These are phyloP conservation scores for Stenolophus ochropezus DNA, from an alignment of 2,888 invertebrate species.

Conservation along the genomic window DNA sequence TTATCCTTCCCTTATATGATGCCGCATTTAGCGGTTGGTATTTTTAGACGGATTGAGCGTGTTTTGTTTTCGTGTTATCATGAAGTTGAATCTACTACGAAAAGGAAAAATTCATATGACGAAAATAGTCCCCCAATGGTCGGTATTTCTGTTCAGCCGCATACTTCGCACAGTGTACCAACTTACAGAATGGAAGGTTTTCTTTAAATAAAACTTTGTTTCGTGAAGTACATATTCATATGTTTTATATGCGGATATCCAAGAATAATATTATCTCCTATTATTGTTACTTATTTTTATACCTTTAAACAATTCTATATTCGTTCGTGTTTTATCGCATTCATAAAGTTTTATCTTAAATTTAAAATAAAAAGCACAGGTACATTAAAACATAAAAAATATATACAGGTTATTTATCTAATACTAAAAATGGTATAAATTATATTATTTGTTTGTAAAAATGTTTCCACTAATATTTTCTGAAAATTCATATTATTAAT, in stretches of 20 bases:
- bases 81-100: constrained; percentile 25
- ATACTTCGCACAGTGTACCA: not conserved
- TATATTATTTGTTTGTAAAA: no score
- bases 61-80: constrained; percentile 41
- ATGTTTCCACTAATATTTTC: no score
- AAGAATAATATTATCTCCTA: not conserved
- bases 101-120: constrained; percentile 30
- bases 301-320: not conserved
- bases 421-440: no score
- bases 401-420: no score
- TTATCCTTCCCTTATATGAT: constrained; percentile 37
- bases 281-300: not conserved
- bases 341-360: no score
- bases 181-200: not conserved
- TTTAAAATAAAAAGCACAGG: no score
- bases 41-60: constrained; percentile 40
- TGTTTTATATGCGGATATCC: not conserved
- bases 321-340: not conserved
- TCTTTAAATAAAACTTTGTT: constrained; percentile 3
- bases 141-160: not conserved
- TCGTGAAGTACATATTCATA: not conserved
- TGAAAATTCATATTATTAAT: no score
- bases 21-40: constrained; percentile 24
- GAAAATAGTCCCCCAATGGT: constrained; percentile 14
- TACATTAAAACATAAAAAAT: no score